These are phyloP conservation scores for Bruchidius siliquastri DNA, from an alignment of 2,888 invertebrate species.

Conservation along the genomic window DNA sequence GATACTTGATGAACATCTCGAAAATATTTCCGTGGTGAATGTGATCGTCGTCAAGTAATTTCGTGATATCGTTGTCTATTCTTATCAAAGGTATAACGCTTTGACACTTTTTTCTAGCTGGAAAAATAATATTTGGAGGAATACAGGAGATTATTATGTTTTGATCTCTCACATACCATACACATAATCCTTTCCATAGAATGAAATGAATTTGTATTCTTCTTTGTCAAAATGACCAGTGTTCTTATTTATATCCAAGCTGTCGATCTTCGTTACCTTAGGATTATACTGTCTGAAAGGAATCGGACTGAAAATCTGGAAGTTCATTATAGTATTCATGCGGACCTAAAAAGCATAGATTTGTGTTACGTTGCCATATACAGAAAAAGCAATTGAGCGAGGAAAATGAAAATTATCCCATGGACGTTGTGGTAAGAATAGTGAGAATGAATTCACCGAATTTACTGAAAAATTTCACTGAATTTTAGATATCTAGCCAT, in stretches of 20 bases:
- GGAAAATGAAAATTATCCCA: too few species aligned
- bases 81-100: slow-evolving; percentile 57
- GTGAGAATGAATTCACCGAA: too few species aligned
- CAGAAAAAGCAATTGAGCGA: too few species aligned
- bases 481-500: too few species aligned
- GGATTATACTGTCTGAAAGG: slow-evolving; percentile 87
- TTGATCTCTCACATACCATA: slow-evolving; percentile 14
- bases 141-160: background rate
- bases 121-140: background rate
- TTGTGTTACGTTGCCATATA: too few species aligned
- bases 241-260: slow-evolving; percentile 66
- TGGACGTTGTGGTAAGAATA: too few species aligned
- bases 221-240: slow-evolving; percentile 75
- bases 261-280: slow-evolving; percentile 46
- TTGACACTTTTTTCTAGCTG: slow-evolving; percentile 60
- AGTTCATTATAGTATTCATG: slow-evolving; percentile 88
- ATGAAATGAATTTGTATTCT: slow-evolving; percentile 69
- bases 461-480: too few species aligned
- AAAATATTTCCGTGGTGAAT: slow-evolving; percentile 54
- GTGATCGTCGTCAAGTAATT: slow-evolving; percentile 47
- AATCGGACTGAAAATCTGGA: slow-evolving; percentile 88
- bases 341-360: slow-evolving; percentile 71
- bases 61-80: slow-evolving; percentile 60
- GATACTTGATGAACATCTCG: slow-evolving; percentile 65
- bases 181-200: slow-evolving; percentile 80